Base-by-base conservation (phyloP, 1,140 invertebrate species). In the Drosophila orosa region DNA sequence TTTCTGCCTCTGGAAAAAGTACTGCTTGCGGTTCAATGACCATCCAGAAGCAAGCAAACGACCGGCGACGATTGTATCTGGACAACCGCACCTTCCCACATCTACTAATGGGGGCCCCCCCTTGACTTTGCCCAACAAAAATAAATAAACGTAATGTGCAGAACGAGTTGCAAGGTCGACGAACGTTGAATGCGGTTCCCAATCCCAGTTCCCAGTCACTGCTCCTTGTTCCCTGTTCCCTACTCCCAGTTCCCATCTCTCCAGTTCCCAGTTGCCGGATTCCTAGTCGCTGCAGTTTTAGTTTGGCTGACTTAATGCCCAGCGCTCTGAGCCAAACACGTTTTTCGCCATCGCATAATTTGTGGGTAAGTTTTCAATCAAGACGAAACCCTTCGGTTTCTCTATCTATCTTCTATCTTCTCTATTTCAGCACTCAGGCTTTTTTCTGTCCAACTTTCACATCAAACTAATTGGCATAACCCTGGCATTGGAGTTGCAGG, bases 121-220 rank as follows among this genome's bases (percentile, higher is more conserved):
- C 35, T 27, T 35, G 29, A 10, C 33, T 68, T 66, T 65, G 19
- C 45, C 65, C 52, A 47, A 66, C 50, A 24, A 63, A 55, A 57
- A 56, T 62, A 59, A 59, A 58, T 54, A 59, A 61, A 47, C 44
- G 61, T 66, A 81, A 62, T 61, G 66, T 50, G 55, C 78, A 75
- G 73, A 80, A 80, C 78, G 73, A 77, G 78, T 80, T 80, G 76
- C 80, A 90, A 90, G 84, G 85, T 90, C 85, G 85, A 84, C 85
- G 85, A 90, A 89, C 85, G 83, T 71, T 71, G 67, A 57, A 56
- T 68, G 65, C 78, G 37, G 67, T 40, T 63, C 50, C 52, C 54
- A 71, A 31, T 50, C 50, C 37, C 65, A 31, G 33, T 42, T 42
- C 15, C 31, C 22, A 25, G 40, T 25, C n/a, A n/a, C 60, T 10